phyloP scores from a whole-genome alignment of 2,113 vertebrate genomes.

The Setophaga kirtlandii region DNA sequence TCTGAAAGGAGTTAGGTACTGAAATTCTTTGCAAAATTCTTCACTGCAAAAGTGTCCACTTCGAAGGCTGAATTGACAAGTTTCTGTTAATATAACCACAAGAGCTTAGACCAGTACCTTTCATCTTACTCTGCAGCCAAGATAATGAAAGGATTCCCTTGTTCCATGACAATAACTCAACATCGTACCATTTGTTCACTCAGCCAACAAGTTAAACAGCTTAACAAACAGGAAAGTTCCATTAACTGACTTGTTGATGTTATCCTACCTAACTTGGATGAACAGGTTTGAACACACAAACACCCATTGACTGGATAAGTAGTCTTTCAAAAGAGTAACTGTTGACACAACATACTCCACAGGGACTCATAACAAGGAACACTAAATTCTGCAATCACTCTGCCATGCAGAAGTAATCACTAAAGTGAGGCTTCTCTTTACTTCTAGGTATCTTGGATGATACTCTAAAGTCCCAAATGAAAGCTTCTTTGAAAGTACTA shows the following conservation, averaged over 20 bases:
- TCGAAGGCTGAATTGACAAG: background rate
- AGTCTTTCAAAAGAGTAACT: background rate
- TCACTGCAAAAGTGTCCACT: background rate
- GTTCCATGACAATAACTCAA: background rate
- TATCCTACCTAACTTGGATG: background rate
- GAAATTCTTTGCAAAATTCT: background rate
- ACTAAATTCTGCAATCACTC: background rate
- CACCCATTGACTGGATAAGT: background rate
- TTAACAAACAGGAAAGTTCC: background rate
- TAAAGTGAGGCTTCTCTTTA: background rate
- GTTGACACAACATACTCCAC: background rate
- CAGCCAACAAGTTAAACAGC: background rate
- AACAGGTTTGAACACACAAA: background rate
- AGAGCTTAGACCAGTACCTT: background rate
- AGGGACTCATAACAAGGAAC: background rate
- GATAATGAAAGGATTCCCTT: background rate
- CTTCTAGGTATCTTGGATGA: background rate
- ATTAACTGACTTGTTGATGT: background rate
- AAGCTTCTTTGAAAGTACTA: background rate
- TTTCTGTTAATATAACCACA: background rate
- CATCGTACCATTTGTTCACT: background rate
- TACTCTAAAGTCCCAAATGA: background rate
- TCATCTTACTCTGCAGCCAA: background rate
- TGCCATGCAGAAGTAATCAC: background rate
- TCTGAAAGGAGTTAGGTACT: background rate